A percentile compares a stretch with the other conserved stretches of the same genome.
These are phyloP conservation scores for Anadara kagoshimensis DNA, from an alignment of 1,140 invertebrate species.

Conservation along the genomic window DNA sequence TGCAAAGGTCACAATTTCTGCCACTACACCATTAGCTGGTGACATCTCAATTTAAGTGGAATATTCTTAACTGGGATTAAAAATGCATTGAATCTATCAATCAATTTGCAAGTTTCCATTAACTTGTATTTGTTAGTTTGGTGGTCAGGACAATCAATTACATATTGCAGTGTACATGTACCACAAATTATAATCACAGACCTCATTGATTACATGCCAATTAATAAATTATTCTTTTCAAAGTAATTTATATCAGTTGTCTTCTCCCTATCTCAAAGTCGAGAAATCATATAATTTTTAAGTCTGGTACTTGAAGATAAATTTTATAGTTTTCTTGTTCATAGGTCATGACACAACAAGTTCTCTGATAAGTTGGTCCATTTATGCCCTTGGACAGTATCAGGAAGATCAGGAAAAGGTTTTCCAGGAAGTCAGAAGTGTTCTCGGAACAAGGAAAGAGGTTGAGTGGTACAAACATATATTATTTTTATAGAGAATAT, in stretches of 20 bases:
- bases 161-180: no score
- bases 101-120: no score
- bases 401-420: slow-evolving; percentile 44
- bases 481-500: no score
- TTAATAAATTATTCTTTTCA: neutral
- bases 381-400: slow-evolving; percentile 35
- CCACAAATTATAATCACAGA: neutral
- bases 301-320: neutral
- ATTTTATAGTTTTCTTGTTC: neutral
- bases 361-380: slow-evolving; percentile 28
- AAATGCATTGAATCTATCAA: no score
- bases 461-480: slow-evolving; percentile 22
- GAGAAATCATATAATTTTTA: neutral
- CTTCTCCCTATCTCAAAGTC: neutral
- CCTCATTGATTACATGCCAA: neutral
- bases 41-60: no score
- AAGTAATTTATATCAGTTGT: neutral
- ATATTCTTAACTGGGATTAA: no score
- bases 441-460: slow-evolving; percentile 27
- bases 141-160: no score
- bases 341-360: slow-evolving; percentile 42
- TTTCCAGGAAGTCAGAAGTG: slow-evolving; percentile 30
- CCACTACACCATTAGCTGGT: no score
- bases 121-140: no score
- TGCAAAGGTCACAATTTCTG: no score